Percentiles rank a stretch among this genome's conserved stretches.
Evolutionary conservation across 2,797 vertebrate genomes (phyloP).

Genomic region (Sarcophilus harrisii): DNA sequence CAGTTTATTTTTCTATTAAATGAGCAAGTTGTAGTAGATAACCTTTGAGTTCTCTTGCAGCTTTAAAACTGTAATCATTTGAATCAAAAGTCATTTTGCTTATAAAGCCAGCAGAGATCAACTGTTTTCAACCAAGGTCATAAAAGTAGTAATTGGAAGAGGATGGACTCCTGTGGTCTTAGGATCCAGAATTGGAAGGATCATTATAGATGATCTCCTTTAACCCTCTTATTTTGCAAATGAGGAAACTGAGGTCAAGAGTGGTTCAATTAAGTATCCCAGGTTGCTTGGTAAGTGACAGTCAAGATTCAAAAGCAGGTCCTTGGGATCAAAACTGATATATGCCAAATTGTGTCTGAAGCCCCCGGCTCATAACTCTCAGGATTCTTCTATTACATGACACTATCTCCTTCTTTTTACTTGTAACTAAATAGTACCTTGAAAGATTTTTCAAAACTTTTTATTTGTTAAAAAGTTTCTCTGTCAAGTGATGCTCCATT

Average conservation of each 20-base stretch:
- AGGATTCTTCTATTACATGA: background rate
- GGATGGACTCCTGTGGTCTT: background rate
- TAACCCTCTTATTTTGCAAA: background rate
- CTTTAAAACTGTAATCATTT: background rate
- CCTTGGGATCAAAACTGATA: background rate
- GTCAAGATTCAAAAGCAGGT: background rate
- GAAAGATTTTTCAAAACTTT: conserved; percentile 85
- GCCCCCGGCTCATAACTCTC: background rate
- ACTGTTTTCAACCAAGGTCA: background rate
- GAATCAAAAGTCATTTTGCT: background rate
- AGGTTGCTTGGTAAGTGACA: background rate
- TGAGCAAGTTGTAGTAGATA: background rate
- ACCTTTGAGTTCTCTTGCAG: background rate
- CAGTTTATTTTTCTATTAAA: background rate
- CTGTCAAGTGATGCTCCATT: conserved; percentile 79
- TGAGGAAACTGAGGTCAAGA: background rate
- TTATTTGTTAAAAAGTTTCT: conserved; percentile 80
- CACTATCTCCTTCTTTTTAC: conserved; percentile 76
- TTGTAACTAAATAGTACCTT: conserved; percentile 85
- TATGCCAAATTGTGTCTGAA: background rate
- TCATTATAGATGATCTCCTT: background rate
- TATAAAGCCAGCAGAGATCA: background rate
- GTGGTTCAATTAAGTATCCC: background rate
- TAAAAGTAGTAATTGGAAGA: background rate
- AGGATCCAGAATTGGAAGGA: background rate